A percentile compares a stretch with the other conserved stretches of the same genome.
phyloP scores from a whole-genome alignment of 2,113 vertebrate genomes.

The Anhinga rufa region DNA sequence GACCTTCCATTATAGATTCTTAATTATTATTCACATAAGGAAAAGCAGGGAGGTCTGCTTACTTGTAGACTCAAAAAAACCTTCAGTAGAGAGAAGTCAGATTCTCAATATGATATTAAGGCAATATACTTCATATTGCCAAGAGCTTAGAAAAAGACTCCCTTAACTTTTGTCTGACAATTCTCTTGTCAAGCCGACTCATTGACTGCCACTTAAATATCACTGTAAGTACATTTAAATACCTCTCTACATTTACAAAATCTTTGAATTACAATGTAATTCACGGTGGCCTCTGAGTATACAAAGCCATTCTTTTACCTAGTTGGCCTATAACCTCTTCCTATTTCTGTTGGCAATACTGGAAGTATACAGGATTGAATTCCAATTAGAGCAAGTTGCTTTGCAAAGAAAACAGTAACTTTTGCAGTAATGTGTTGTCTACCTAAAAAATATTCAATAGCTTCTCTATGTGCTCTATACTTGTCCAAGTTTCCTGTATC shows the following conservation, averaged over 20 bases:
- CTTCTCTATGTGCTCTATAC: background rate
- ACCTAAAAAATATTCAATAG: background rate
- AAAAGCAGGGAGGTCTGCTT: background rate
- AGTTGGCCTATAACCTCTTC: background rate
- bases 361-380: background rate
- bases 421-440: background rate
- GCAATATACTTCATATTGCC: background rate
- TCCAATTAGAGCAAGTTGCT: background rate
- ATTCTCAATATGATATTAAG: background rate
- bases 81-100: background rate
- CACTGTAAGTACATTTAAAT: background rate
- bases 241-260: background rate
- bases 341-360: too few species aligned
- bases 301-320: background rate
- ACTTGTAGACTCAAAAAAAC: background rate
- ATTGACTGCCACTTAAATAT: background rate
- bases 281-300: background rate
- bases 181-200: background rate
- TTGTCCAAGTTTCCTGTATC: background rate
- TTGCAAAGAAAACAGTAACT: background rate
- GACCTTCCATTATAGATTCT: background rate
- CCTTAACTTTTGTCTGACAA: background rate
- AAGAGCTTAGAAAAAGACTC: background rate
- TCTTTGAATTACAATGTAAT: background rate
- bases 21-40: background rate